Percentiles rank a stretch among this genome's conserved stretches.
These are phyloP conservation scores for Chrysodeixis includens DNA, from an alignment of 2,888 invertebrate species.

Conservation along the genomic window DNA sequence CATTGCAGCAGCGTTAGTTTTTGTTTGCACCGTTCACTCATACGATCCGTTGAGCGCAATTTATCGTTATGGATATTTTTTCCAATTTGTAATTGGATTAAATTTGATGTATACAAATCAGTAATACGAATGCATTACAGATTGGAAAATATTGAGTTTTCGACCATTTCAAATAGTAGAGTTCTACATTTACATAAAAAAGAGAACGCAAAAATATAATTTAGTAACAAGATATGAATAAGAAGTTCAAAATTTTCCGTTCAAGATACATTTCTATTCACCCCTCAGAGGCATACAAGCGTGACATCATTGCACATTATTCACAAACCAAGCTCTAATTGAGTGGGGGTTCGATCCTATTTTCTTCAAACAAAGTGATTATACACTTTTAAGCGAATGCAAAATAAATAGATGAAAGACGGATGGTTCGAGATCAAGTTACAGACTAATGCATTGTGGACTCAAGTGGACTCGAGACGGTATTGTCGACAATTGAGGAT, in stretches of 20 bases:
- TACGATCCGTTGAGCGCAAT: background rate
- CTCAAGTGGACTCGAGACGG: conserved; percentile 40
- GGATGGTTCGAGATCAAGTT: conserved; percentile 55
- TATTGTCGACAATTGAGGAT: conserved; percentile 44
- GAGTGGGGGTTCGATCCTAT: conserved; percentile 43
- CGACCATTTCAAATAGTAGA: background rate
- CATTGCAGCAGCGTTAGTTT: background rate
- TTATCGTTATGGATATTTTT: no score
- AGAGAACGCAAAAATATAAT: background rate
- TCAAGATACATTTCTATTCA: background rate
- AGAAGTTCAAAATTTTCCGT: no score
- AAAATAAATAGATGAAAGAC: conserved; percentile 54
- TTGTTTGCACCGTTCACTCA: background rate
- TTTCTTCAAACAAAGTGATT: conserved; percentile 37
- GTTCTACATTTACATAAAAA: background rate
- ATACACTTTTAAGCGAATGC: conserved; percentile 50
- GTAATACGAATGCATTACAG: no score
- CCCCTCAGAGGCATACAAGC: background rate
- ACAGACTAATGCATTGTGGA: conserved; percentile 57
- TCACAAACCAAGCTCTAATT: conserved; percentile 32
- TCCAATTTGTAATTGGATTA: no score
- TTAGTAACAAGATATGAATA: background rate
- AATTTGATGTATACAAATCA: no score
- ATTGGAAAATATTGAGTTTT: background rate
- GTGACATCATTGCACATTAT: conserved; percentile 14